These are phyloP conservation scores for Tryphoninae sp. DNA, from an alignment of 2,888 invertebrate genomes.

Conservation along the genomic window DNA sequence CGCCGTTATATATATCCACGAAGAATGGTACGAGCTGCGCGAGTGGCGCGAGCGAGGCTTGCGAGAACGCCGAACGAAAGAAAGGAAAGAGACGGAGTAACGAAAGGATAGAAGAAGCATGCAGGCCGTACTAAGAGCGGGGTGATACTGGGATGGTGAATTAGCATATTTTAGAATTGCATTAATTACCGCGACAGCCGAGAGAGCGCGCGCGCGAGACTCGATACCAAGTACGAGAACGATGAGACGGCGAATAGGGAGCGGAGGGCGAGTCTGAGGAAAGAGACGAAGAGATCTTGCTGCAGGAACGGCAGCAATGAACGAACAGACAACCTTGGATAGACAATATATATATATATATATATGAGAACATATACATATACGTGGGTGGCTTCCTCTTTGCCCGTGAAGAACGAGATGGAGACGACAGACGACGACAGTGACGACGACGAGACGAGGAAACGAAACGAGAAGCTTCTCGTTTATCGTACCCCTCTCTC, in stretches of 20 bases:
- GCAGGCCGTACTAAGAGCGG: slow-evolving; percentile 53
- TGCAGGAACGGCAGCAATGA: slow-evolving; percentile 44
- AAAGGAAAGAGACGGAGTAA: slow-evolving; percentile 6
- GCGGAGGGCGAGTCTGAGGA: slow-evolving; percentile 4
- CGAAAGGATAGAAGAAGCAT: slow-evolving; percentile 33
- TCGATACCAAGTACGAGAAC: slow-evolving; percentile 46
- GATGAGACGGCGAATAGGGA: slow-evolving; percentile 27
- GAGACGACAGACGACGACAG: slow-evolving; percentile 56
- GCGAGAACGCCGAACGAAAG: neutral
- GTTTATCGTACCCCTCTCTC: slow-evolving; percentile 53
- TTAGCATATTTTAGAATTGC: slow-evolving; percentile 76
- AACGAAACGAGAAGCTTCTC: slow-evolving; percentile 57
- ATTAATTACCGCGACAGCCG: slow-evolving; percentile 71
- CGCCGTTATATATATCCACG: slow-evolving; percentile 52
- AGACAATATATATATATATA: neutral
- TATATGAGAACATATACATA: slow-evolving; percentile 4
- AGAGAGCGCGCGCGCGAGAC: slow-evolving; percentile 57
- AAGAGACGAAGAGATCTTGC: slow-evolving; percentile 29
- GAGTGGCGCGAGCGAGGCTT: neutral
- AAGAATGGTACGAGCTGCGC: slow-evolving; percentile 22
- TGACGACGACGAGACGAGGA: slow-evolving; percentile 54
- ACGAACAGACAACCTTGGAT: slow-evolving; percentile 6
- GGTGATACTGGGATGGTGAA: slow-evolving; percentile 66
- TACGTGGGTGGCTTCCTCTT: slow-evolving; percentile 58
- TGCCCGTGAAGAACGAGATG: slow-evolving; percentile 41